phyloP scores from a whole-genome alignment of 2,113 vertebrate species.

The Amblyornis subalaris region DNA sequence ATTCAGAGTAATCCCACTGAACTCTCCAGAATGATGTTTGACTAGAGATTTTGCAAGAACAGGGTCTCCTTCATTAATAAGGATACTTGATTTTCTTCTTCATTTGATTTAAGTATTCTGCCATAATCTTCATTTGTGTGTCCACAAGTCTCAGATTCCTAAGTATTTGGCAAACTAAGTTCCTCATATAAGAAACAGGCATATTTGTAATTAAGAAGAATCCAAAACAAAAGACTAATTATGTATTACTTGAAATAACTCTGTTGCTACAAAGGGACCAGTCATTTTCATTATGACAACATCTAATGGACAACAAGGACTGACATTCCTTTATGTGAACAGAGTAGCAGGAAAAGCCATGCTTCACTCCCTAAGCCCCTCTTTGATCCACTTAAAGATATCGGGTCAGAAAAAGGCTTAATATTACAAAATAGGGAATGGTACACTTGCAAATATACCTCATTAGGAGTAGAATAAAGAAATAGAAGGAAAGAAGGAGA shows the following conservation, averaged over 20 bases:
- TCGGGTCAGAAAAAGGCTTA: neutral
- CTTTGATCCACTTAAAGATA: neutral
- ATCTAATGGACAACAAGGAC: neutral
- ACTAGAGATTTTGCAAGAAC: neutral
- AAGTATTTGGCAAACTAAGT: neutral
- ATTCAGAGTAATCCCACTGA: neutral
- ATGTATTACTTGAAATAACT: neutral
- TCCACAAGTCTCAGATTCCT: neutral
- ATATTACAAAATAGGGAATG: neutral
- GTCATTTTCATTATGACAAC: neutral
- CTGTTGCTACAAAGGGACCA: neutral
- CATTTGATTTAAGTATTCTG: neutral
- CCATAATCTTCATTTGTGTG: neutral
- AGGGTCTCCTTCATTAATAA: neutral
- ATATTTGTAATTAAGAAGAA: neutral
- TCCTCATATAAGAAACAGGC: neutral
- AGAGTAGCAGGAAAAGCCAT: neutral
- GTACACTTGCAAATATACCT: neutral
- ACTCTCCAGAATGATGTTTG: neutral
- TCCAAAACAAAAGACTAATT: neutral
- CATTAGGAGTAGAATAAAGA: neutral
- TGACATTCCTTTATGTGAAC: neutral
- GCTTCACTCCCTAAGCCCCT: neutral
- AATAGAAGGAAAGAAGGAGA: neutral
- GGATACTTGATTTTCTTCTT: neutral